Conservation (phyloP, 2,888 invertebrate genomes). For the Lasioglossum marginatum region DNA sequence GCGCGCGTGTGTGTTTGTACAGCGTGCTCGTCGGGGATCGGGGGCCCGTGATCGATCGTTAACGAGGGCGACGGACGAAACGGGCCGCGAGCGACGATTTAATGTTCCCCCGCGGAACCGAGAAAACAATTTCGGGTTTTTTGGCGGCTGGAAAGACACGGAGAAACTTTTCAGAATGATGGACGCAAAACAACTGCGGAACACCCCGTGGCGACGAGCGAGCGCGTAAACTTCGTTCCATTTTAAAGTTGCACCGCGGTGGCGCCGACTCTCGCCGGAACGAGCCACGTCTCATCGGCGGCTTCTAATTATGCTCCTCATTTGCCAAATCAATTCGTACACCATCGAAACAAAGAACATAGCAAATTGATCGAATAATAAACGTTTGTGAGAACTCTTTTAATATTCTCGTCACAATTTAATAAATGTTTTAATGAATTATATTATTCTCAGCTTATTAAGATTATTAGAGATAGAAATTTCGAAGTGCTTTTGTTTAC, state of each 20-base stretch:
- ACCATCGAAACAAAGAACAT: background rate
- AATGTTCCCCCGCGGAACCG: slow-evolving; percentile 17
- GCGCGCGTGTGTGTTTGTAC: background rate
- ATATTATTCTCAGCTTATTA: no score
- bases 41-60: slow-evolving; percentile 2
- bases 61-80: slow-evolving; percentile 1
- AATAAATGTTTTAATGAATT: no score
- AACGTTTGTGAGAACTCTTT: no score
- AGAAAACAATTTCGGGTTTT: slow-evolving; percentile 31
- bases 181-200: slow-evolving; percentile 55
- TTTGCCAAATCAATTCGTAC: background rate
- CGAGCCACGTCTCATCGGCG: background rate
- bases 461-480: no score
- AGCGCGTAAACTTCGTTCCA: slow-evolving; percentile 34
- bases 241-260: slow-evolving; percentile 20
- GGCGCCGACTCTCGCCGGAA: background rate
- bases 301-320: background rate
- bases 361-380: no score
- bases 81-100: slow-evolving; percentile 24
- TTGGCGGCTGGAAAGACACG: slow-evolving; percentile 24
- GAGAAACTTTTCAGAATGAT: slow-evolving; percentile 50
- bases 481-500: no score
- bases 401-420: background rate
- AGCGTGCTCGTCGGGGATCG: background rate
- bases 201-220: background rate